Evolutionary conservation across 2,797 vertebrate species (phyloP), one percentile per base, ranked within the genome.

Genomic region (Triplophysa bombifrons): DNA sequence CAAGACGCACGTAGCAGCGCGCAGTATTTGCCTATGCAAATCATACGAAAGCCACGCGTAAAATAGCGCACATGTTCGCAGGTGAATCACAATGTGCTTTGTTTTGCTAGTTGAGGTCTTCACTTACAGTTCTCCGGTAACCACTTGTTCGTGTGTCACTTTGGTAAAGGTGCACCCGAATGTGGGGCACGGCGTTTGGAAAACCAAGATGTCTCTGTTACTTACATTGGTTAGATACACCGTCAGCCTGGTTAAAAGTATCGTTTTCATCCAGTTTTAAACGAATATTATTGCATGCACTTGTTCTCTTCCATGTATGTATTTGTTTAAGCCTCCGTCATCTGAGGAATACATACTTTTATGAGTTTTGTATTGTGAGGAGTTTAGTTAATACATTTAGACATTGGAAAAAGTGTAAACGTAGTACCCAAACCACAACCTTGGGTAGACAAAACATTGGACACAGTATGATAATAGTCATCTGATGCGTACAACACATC

Each of bases 11-110:
- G 72, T 73, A 80, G 63, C 19, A 48, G n/a, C 71, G 34, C 13
- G 19, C 34, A 41, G 19, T 14, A 76, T 83, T 82, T 85, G 76
- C 72, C 48, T 80, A 77, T 83, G 82, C 80, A 84, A 83, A 83
- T 83, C n/a, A 17, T 13, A 19, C 30, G 11, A 44, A 25, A 44
- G 58, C 58, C 56, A 58, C 41, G 72, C 27, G 51, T 41, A 72
- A 53, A 73, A 56, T 68, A 63, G 75, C 17, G 55, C 63, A 69
- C 55, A 30, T 46, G 53, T 76, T 50, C 64, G 34, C 51, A 8
- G 61, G 38, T 61, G 19, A 51, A 22, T 78, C 20, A n/a, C 5
- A 56, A 13, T 13, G 1, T 14, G 16, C 50, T 19, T 50, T 53
- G n/a, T 64, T 25, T 30, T 7, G 41, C 46, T 71, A 27, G n/a